These are phyloP conservation scores for Autographa gamma DNA, from an alignment of 2,888 invertebrate species.

Conservation along the genomic window DNA sequence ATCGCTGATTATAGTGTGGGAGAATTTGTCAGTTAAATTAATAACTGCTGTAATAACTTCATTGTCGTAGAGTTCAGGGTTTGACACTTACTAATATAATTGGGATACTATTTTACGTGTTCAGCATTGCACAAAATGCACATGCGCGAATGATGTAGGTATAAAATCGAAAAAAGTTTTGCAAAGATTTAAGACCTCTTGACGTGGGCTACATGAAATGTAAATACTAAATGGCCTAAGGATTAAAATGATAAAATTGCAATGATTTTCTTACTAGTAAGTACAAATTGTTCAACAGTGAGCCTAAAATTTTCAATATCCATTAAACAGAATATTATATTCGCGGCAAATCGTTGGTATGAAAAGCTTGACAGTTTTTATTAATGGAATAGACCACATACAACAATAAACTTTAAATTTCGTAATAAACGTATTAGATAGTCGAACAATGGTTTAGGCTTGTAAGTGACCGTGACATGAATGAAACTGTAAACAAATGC, in stretches of 20 bases:
- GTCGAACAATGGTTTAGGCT: conserved; percentile 46
- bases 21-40: conserved; percentile 1
- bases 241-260: no score
- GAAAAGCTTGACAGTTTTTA: conserved; percentile 3
- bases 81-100: not conserved
- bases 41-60: not conserved
- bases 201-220: no score
- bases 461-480: conserved; percentile 47
- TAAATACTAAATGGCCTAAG: no score
- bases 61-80: not conserved
- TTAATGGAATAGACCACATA: conserved; percentile 11
- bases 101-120: not conserved
- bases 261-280: no score
- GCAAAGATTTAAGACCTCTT: no score
- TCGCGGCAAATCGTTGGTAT: not conserved
- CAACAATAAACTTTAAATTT: conserved; percentile 17
- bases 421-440: conserved; percentile 19
- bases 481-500: conserved; percentile 17
- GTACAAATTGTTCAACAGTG: no score
- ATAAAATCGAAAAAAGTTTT: no score
- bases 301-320: no score
- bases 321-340: not conserved
- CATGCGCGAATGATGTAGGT: no score
- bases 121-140: no score
- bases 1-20: not conserved